A percentile compares a stretch with the other conserved stretches of the same genome.
phyloP scores from a whole-genome alignment of 2,113 vertebrate species.

The Neofelis nebulosa region DNA sequence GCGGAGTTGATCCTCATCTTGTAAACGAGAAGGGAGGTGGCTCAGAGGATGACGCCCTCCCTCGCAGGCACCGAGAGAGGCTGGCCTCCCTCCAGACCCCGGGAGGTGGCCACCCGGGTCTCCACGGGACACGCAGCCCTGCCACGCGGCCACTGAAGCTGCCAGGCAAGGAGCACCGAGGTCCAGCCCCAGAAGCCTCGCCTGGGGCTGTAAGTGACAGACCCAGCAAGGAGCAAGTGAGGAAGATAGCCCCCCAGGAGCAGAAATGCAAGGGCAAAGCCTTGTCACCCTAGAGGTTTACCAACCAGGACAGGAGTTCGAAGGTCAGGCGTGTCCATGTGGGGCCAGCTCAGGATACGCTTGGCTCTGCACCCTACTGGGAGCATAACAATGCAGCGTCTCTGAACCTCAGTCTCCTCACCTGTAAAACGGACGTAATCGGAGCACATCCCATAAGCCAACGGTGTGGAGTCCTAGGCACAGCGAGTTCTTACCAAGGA shows the following conservation, averaged over 20 bases:
- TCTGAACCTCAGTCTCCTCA: not conserved
- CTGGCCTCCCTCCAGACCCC: not conserved
- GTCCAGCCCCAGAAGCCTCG: fast-evolving
- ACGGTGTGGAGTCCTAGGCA: not conserved
- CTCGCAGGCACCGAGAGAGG: not conserved
- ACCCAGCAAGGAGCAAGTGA: too few relatives aligned
- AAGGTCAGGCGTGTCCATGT: fast-evolving
- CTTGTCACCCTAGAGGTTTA: fast-evolving
- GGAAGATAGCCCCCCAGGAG: not conserved
- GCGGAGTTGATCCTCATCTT: not conserved
- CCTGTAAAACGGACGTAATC: not conserved
- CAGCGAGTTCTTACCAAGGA: not conserved
- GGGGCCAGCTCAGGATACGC: fast-evolving
- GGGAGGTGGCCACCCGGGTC: not conserved
- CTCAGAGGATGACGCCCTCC: not conserved
- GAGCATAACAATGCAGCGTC: not conserved
- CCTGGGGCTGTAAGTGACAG: not conserved
- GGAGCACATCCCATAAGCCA: fast-evolving
- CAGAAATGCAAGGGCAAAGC: fast-evolving
- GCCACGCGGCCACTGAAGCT: too few relatives aligned
- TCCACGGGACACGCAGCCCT: not conserved
- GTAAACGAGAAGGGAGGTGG: not conserved
- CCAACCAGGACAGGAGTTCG: not conserved
- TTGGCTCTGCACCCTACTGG: not conserved
- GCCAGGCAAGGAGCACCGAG: fast-evolving